These are phyloP conservation scores for Cartodere bifasciata DNA, from an alignment of 2,888 invertebrate species.

Conservation along the genomic window DNA sequence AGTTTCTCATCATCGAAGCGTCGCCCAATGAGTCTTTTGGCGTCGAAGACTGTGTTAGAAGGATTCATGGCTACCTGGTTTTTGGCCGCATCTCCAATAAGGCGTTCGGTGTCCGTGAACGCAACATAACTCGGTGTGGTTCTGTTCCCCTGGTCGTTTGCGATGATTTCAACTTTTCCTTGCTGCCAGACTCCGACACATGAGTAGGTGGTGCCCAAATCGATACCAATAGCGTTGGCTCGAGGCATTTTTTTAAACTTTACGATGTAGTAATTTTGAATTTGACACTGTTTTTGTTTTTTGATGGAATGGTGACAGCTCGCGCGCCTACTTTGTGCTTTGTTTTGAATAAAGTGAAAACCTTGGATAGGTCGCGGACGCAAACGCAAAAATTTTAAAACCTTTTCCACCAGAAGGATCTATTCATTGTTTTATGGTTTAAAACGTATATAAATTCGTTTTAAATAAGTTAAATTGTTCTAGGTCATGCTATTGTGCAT, in stretches of 20 bases:
- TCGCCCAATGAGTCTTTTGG: slow-evolving; percentile 61
- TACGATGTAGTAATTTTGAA: too few species aligned
- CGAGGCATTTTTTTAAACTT: slow-evolving; percentile 19
- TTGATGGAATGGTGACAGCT: too few species aligned
- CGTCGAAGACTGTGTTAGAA: slow-evolving; percentile 54
- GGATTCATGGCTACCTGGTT: slow-evolving; percentile 59
- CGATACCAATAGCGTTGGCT: slow-evolving; percentile 54
- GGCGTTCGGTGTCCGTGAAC: slow-evolving; percentile 50
- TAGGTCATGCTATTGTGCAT: too few species aligned
- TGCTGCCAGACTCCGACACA: slow-evolving; percentile 78
- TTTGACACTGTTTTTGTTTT: too few species aligned
- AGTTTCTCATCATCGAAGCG: slow-evolving; percentile 57
- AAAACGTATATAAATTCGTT: too few species aligned
- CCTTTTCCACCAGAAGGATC: too few species aligned
- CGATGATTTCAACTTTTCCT: slow-evolving; percentile 63
- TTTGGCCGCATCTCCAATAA: slow-evolving; percentile 54
- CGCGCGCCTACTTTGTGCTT: too few species aligned
- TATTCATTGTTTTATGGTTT: too few species aligned
- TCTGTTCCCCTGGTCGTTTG: slow-evolving; percentile 54
- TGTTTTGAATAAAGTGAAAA: too few species aligned
- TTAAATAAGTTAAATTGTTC: too few species aligned
- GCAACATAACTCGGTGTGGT: slow-evolving; percentile 63
- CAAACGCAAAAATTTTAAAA: too few species aligned
- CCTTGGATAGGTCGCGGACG: too few species aligned
- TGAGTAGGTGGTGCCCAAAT: slow-evolving; percentile 78